A percentile compares a stretch with the other conserved stretches of the same genome.
phyloP scores from a whole-genome alignment of 2,113 vertebrate genomes.

The Tachuris rubrigastra region DNA sequence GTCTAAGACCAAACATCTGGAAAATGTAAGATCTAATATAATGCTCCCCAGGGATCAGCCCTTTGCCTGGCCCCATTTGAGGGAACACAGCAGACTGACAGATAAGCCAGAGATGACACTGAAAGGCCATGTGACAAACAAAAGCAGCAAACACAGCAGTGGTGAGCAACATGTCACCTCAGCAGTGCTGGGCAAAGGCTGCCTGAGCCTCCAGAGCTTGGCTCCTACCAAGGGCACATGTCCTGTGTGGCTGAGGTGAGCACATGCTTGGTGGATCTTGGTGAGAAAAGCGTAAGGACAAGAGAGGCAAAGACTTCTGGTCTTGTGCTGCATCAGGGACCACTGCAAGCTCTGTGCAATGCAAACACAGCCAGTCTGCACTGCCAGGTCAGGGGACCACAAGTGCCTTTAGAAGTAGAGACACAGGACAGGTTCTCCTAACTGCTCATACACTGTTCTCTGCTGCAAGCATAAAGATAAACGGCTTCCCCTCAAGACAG shows the following conservation, averaged over 20 bases:
- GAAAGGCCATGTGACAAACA: background rate
- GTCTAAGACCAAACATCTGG: background rate
- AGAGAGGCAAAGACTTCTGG: background rate
- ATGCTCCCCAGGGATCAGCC: background rate
- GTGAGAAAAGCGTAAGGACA: background rate
- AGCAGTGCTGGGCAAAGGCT: background rate
- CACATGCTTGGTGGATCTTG: background rate
- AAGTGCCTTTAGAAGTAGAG: background rate
- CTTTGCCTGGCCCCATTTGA: background rate
- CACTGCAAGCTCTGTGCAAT: background rate
- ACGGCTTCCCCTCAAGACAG: background rate
- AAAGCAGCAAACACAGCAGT: background rate
- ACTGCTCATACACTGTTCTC: background rate
- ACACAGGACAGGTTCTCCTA: background rate
- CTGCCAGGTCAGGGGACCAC: background rate
- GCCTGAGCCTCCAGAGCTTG: background rate
- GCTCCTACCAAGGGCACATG: background rate
- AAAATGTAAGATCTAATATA: conserved; percentile 10
- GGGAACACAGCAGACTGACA: background rate
- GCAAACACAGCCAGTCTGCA: background rate
- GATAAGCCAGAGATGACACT: background rate
- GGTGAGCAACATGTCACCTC: background rate
- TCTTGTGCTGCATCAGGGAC: background rate
- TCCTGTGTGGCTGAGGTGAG: background rate
- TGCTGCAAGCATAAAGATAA: background rate